Conservation (phyloP, 2,888 invertebrate genomes). For the Epinotia brunnichana region DNA sequence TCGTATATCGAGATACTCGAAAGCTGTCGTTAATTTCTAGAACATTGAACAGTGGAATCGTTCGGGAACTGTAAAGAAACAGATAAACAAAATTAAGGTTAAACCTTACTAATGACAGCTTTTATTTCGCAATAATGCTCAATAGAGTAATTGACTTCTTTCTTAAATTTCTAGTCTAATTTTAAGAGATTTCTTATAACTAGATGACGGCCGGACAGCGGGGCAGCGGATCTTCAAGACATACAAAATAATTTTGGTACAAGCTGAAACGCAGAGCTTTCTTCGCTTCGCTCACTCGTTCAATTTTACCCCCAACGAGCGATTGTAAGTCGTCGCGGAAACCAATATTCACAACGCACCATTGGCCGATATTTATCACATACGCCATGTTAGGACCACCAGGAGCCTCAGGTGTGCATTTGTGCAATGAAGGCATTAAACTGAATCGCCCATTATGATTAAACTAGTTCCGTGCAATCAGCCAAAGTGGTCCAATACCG, state of each 20-base stretch:
- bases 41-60: constrained; percentile 35
- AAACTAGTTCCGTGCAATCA: constrained; percentile 73
- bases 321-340: too few relatives aligned
- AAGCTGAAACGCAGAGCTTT: too few relatives aligned
- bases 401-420: constrained; percentile 73
- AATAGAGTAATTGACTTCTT: neutral
- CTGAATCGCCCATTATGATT: constrained; percentile 77
- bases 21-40: constrained; percentile 43
- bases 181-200: too few relatives aligned
- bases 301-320: too few relatives aligned
- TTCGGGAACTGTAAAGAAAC: constrained; percentile 9
- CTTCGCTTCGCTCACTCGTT: too few relatives aligned
- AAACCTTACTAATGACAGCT: constrained; percentile 15
- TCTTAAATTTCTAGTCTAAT: too few relatives aligned
- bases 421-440: constrained; percentile 80
- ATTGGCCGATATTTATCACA: constrained; percentile 24
- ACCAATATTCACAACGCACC: neutral
- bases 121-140: neutral
- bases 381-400: constrained; percentile 52
- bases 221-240: too few relatives aligned
- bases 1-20: constrained; percentile 31
- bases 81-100: constrained; percentile 29
- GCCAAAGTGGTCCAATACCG: constrained; percentile 59
- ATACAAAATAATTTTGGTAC: too few relatives aligned
- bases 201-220: too few relatives aligned